These are phyloP conservation scores for Porites evermanni DNA, from an alignment of 92 coral and sea anemone genomes.

Conservation along the genomic window DNA sequence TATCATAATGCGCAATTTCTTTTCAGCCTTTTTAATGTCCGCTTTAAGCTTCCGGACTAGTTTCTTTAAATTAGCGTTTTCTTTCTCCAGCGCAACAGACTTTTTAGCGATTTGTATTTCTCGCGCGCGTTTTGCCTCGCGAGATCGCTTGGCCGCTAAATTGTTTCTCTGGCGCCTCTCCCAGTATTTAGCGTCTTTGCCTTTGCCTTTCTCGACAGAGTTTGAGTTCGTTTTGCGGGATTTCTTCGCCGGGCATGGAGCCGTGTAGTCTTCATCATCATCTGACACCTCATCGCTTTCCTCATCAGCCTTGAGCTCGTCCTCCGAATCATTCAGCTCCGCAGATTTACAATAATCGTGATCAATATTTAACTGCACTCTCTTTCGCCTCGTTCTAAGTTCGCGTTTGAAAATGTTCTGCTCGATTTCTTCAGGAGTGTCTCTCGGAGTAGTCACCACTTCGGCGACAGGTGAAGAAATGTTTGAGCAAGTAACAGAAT, in stretches of 20 bases:
- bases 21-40: constrained; percentile 26
- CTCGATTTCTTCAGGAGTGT: not conserved
- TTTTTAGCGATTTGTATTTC: constrained; percentile 46
- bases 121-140: constrained; percentile 78
- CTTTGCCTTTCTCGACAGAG: not conserved
- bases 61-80: constrained; percentile 52
- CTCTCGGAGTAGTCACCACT: not conserved
- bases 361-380: not conserved
- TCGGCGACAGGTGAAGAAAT: not conserved
- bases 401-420: not conserved
- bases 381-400: constrained; percentile 24
- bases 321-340: not conserved
- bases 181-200: constrained; percentile 70
- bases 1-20: constrained; percentile 24
- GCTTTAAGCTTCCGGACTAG: constrained; percentile 39
- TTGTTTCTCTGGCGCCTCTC: constrained; percentile 67
- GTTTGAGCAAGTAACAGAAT: not conserved
- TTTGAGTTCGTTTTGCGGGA: not conserved
- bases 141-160: constrained; percentile 74
- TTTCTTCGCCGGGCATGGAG: constrained; percentile 9
- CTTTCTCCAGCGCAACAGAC: constrained; percentile 58
- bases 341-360: constrained; percentile 1
- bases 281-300: not conserved
- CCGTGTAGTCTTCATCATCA: constrained; percentile 4
- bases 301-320: not conserved